Evolutionary conservation across 2,888 invertebrate genomes (phyloP).

Genomic region (Ophion ellenae): DNA sequence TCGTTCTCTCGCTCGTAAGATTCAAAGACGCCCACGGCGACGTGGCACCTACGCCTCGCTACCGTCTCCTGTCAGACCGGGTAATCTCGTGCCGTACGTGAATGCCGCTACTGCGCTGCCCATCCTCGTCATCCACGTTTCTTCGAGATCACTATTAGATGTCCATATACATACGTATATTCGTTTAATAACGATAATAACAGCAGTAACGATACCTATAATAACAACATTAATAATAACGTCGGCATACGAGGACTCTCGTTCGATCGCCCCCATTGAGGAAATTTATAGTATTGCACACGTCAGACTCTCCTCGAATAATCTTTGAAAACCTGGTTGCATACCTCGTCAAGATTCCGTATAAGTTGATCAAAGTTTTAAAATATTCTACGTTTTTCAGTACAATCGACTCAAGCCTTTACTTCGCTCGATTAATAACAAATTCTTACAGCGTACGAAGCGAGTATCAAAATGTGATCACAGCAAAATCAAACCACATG

Average conservation of each 20-base stretch:
- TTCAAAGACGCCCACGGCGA: conserved; percentile 75
- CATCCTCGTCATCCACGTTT: conserved; percentile 58
- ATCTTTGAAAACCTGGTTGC: neutral
- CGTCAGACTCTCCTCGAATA: neutral
- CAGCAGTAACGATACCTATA: neutral
- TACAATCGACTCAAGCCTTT: too few relatives aligned
- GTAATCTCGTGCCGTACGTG: conserved; percentile 77
- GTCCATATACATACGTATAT: conserved; percentile 7
- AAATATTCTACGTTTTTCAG: too few relatives aligned
- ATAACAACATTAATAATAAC: conserved; percentile 1
- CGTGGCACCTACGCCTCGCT: conserved; percentile 80
- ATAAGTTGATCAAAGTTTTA: too few relatives aligned
- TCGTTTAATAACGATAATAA: neutral
- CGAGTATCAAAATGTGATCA: neutral
- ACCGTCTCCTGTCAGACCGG: conserved; percentile 78
- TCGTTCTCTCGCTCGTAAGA: conserved; percentile 47
- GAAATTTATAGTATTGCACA: neutral
- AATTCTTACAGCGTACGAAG: too few relatives aligned
- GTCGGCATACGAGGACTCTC: neutral
- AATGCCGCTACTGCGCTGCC: conserved; percentile 75
- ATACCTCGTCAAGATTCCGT: too few relatives aligned
- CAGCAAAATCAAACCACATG: neutral
- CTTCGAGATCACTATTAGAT: conserved; percentile 51
- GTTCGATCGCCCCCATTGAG: neutral
- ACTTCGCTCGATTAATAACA: too few relatives aligned